These are phyloP conservation scores for Dimorphilus gyrociliatus DNA, from an alignment of 2,888 invertebrate species.

Conservation along the genomic window DNA sequence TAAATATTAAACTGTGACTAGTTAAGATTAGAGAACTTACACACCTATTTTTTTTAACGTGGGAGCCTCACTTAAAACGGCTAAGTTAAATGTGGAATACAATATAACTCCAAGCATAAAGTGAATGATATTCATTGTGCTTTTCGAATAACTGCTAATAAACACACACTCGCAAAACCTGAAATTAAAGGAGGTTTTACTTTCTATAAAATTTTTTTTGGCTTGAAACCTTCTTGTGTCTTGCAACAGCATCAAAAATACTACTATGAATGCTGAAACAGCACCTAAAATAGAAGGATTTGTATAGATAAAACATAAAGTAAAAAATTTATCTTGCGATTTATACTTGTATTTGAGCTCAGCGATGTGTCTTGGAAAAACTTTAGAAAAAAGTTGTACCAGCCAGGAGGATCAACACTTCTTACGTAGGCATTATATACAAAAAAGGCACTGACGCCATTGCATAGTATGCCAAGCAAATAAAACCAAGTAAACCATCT, in stretches of 20 bases:
- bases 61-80: slow-evolving; percentile 10
- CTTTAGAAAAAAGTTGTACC: neutral
- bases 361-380: neutral
- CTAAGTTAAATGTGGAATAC: slow-evolving; percentile 14
- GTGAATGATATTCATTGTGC: slow-evolving; percentile 23
- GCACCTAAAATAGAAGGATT: slow-evolving; percentile 6
- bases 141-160: slow-evolving; percentile 21
- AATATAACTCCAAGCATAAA: slow-evolving; percentile 20
- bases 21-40: too few relatives aligned
- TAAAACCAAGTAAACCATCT: slow-evolving; percentile 10
- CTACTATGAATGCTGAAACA: slow-evolving; percentile 6
- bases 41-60: too few relatives aligned
- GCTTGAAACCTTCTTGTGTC: slow-evolving; percentile 6
- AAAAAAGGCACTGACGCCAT: slow-evolving; percentile 4
- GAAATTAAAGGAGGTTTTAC: too few relatives aligned
- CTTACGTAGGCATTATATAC: slow-evolving; percentile 4
- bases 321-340: neutral
- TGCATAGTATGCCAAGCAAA: slow-evolving; percentile 4
- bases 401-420: slow-evolving; percentile 3
- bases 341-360: slow-evolving; percentile 4
- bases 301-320: neutral
- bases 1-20: too few relatives aligned
- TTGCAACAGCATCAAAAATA: slow-evolving; percentile 8
- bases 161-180: slow-evolving; percentile 19
- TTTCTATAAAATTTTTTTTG: too few relatives aligned